These are phyloP conservation scores for Acomys russatus DNA, from an alignment of 2,797 vertebrate genomes.

Conservation along the genomic window DNA sequence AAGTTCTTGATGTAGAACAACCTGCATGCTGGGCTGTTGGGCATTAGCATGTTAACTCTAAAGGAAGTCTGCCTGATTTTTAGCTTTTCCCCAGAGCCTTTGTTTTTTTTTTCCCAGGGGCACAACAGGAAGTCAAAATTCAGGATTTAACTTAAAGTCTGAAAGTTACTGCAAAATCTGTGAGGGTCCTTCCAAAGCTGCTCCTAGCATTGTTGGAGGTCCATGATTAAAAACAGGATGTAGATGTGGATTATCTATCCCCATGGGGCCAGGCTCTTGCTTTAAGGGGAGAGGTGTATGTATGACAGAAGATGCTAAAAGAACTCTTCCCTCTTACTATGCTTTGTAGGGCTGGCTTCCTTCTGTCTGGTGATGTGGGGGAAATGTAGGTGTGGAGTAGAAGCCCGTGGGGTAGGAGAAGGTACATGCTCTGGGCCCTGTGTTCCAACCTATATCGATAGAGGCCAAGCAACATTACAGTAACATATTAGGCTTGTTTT, in stretches of 20 bases:
- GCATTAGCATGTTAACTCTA: not conserved
- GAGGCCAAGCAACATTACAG: not conserved
- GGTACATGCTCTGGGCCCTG: not conserved
- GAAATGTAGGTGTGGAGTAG: not conserved
- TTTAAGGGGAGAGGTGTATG: not conserved
- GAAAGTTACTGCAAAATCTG: not conserved
- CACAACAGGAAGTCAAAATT: not conserved
- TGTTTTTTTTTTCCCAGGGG: too few relatives aligned
- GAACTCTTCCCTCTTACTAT: not conserved
- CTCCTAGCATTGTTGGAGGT: not conserved
- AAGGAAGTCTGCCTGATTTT: not conserved
- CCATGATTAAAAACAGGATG: not conserved
- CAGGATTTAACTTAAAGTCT: not conserved
- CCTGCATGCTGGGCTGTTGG: not conserved
- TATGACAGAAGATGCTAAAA: not conserved
- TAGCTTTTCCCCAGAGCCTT: not conserved
- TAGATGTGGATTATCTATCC: not conserved
- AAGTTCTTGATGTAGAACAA: not conserved
- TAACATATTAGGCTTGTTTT: not conserved
- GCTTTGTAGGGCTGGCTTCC: not conserved
- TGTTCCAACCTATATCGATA: not conserved
- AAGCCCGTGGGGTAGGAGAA: not conserved
- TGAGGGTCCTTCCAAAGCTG: not conserved
- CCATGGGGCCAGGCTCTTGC: too few relatives aligned
- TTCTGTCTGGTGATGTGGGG: not conserved